Conservation (phyloP, 2,797 vertebrate species). For the Leontocebus nigricollis region DNA sequence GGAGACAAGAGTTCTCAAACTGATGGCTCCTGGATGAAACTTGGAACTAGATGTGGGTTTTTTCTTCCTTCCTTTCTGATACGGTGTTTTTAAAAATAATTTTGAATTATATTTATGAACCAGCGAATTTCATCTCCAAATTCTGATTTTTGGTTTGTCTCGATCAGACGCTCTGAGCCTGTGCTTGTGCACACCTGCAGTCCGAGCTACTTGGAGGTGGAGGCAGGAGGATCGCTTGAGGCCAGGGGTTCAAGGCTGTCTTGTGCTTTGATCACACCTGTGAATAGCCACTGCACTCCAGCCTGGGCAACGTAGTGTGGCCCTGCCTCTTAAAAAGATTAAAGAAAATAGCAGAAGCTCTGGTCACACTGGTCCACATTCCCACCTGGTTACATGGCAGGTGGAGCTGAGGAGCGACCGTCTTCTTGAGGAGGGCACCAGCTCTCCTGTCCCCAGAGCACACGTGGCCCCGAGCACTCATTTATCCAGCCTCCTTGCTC, state of each 20-base stretch:
- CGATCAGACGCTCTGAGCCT: not conserved
- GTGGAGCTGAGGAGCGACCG: not conserved
- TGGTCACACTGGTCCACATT: accelerated
- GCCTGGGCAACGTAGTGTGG: not conserved
- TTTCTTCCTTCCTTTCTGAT: not conserved
- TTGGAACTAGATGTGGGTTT: not conserved
- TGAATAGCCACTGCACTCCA: not conserved
- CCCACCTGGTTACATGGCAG: not conserved
- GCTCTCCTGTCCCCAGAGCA: accelerated
- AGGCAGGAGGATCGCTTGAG: not conserved
- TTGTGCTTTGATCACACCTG: not conserved
- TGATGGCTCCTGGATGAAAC: accelerated
- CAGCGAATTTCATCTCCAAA: not conserved
- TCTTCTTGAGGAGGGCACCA: not conserved
- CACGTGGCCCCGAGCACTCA: accelerated
- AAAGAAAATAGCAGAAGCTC: not conserved
- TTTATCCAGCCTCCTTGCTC: no score
- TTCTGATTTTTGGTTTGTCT: not conserved
- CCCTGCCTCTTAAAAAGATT: not conserved
- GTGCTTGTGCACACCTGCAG: accelerated
- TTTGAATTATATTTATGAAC: not conserved
- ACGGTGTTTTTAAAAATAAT: accelerated
- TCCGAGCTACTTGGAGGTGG: not conserved
- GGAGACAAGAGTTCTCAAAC: not conserved
- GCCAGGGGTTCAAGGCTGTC: not conserved